phyloP scores from a whole-genome alignment of 2,797 vertebrate species.

The Buphagus erythrorhynchus region DNA sequence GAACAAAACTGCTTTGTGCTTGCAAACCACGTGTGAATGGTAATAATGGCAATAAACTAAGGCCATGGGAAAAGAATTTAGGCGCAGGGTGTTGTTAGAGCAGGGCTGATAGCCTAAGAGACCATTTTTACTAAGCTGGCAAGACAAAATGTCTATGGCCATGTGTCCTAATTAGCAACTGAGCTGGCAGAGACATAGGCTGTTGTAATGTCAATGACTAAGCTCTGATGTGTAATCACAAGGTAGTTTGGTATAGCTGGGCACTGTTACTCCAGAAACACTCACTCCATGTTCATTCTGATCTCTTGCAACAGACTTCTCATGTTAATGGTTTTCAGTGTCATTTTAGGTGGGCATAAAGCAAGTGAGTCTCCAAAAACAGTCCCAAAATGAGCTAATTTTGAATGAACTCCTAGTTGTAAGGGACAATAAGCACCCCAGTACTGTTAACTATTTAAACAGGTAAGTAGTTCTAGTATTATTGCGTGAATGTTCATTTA shows the following conservation, averaged over 20 bases:
- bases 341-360: slow-evolving; percentile 92
- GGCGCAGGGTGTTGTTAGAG: background rate
- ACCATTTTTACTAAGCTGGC: background rate
- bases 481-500: background rate
- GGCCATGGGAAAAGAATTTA: background rate
- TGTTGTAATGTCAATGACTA: background rate
- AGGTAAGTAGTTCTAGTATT: slow-evolving; percentile 79
- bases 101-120: background rate
- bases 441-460: slow-evolving; percentile 97
- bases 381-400: slow-evolving; percentile 96
- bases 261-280: background rate
- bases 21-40: background rate
- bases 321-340: background rate
- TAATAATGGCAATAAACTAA: background rate
- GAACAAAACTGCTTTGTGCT: background rate
- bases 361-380: slow-evolving; percentile 94
- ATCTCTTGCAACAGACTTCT: background rate
- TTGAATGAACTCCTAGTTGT: slow-evolving; percentile 97
- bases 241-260: background rate
- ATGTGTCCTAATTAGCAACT: background rate
- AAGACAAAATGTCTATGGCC: background rate
- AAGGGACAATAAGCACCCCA: slow-evolving; percentile 98
- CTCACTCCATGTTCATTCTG: background rate
- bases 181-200: background rate
- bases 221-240: background rate